Evolutionary conservation across 2,113 vertebrate genomes (phyloP), one percentile per base, ranked within the genome.

Genomic region (Sturnus vulgaris): DNA sequence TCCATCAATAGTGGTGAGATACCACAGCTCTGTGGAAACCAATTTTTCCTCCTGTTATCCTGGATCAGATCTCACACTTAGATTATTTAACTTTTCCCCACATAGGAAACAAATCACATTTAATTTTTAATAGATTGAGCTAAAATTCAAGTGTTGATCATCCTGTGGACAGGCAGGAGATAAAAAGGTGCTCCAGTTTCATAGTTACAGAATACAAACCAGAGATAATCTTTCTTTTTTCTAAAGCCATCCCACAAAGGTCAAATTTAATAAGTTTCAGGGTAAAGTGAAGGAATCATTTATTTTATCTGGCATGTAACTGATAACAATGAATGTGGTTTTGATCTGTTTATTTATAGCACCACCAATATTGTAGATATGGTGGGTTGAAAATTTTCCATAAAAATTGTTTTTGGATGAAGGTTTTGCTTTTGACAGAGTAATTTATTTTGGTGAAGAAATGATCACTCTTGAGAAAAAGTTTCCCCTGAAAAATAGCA

Each of bases 361-460:
- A 69, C 46, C 20, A 61, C 25, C 49, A 71, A 49, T 86, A 66
- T 44, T 92, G 40, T 64, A 93, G 79, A 80, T 80, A 92, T 11
- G 31, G 61, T 65, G n/a, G 68, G 28, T n/a, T 81, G 61, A 90
- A 92, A 84, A 75, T 76, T 69, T 92, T 90, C 52, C 60, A 19
- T 46, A 53, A 71, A 88, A 90, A 68, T 61, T 63, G 3, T 6
- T 92, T 91, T 96, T 92, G 82, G 76, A 81, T 83, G n/a, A 75
- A 86, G 69, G 16, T 60, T 95, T 84, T 72, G 39, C 20, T 86
- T 91, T 91, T 70, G 68, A 93, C 94, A 90, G 44, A 78, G 21
- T n/a, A 88, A 88, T 93, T 92, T 73, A 86, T 94, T 96, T 92
- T 94, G 68, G 70, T 93, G 84, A 91, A 88, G 82, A 96, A 91